phyloP scores from a whole-genome alignment of 2,888 invertebrate genomes.

The Xestia ashworthii region DNA sequence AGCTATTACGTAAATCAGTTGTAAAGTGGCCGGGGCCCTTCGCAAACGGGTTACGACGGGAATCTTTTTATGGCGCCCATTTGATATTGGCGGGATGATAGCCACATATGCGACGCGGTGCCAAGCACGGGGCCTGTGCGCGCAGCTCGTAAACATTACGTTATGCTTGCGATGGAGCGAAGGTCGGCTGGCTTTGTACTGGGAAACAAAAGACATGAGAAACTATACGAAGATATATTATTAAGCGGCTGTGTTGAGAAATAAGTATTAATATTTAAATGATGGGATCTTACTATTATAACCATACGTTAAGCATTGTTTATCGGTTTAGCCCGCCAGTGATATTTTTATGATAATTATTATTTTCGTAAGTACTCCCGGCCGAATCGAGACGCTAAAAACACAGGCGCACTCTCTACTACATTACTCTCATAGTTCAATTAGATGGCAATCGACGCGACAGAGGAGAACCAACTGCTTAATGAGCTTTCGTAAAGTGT shows the following conservation, averaged over 20 bases:
- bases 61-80: conserved; percentile 65
- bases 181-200: neutral
- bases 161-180: conserved; percentile 44
- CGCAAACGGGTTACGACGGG: conserved; percentile 46
- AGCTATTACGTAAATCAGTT: conserved; percentile 63
- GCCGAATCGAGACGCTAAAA: no score
- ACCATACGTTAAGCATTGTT: neutral
- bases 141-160: conserved; percentile 60
- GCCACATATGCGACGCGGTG: conserved; percentile 68
- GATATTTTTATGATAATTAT: no score
- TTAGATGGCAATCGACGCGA: neutral
- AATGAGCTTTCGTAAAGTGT: no score
- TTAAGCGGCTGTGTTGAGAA: neutral
- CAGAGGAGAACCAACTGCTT: no score
- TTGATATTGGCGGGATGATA: conserved; percentile 69
- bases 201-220: conserved; percentile 12
- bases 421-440: neutral
- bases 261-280: neutral
- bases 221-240: neutral
- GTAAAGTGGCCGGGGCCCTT: conserved; percentile 61
- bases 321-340: neutral
- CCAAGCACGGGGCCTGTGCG: conserved; percentile 60
- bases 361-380: no score
- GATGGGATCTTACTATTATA: neutral
- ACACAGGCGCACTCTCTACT: neutral